Conservation (phyloP, 2,797 vertebrate species). For the Erethizon dorsatum region DNA sequence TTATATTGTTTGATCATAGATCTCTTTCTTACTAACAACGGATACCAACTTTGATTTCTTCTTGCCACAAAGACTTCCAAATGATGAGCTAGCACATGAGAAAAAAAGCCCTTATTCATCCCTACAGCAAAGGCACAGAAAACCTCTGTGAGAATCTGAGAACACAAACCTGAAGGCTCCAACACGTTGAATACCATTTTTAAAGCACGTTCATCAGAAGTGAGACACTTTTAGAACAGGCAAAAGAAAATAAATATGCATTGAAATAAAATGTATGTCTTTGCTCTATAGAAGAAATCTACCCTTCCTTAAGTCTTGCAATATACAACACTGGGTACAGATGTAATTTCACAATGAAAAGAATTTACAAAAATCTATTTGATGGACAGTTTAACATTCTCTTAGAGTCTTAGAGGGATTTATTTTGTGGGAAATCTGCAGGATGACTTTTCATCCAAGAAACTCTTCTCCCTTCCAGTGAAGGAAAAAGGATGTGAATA, state of each 20-base stretch:
- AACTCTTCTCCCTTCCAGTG: conserved; percentile 4
- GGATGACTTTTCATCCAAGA: background rate
- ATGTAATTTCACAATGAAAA: conserved; percentile 62
- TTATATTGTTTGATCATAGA: background rate
- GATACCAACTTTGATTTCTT: background rate
- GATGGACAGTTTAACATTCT: background rate
- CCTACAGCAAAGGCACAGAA: background rate
- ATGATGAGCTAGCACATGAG: background rate
- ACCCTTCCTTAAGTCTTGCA: conserved; percentile 43
- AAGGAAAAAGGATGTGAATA: conserved; percentile 1
- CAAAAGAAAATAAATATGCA: conserved; percentile 59
- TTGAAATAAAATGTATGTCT: conserved; percentile 44
- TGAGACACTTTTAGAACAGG: conserved; percentile 37
- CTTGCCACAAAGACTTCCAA: conserved; percentile 37
- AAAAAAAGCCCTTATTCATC: background rate
- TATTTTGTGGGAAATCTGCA: conserved; percentile 25
- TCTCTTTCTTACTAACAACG: conserved; percentile 26
- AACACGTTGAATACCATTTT: background rate
- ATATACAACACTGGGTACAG: background rate
- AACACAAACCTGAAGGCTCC: background rate
- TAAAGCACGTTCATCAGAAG: conserved; percentile 11
- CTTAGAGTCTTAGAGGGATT: background rate
- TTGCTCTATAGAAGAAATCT: conserved; percentile 20
- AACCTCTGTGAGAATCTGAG: conserved; percentile 12
- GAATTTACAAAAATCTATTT: conserved; percentile 23